Conservation (phyloP, 1,140 invertebrate genomes). For the Diplogasteroides magnus region DNA sequence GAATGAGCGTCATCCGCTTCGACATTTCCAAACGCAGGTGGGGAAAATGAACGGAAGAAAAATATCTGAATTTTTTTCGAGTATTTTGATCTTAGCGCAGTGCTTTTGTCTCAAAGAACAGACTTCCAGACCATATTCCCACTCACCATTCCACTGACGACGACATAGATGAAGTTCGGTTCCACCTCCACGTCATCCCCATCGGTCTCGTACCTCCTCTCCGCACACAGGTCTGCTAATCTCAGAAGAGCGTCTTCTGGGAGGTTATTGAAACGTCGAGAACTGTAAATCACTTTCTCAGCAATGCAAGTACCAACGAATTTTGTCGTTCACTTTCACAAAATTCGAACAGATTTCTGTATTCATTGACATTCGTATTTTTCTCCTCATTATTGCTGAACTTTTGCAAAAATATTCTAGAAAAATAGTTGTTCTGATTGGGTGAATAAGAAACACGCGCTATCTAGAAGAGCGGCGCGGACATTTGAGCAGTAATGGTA, state of each 20-base stretch:
- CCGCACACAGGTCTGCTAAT: constrained; percentile 11
- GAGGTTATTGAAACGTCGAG: constrained; percentile 3
- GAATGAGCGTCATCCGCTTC: too few relatives aligned
- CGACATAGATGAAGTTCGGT: constrained; percentile 21
- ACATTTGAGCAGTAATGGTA: too few relatives aligned
- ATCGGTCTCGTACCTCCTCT: constrained; percentile 12
- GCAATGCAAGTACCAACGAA: too few relatives aligned
- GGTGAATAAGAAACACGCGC: too few relatives aligned
- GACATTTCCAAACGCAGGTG: not conserved
- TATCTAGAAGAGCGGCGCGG: too few relatives aligned
- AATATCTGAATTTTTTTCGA: not conserved
- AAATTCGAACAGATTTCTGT: too few relatives aligned
- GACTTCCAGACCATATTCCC: too few relatives aligned
- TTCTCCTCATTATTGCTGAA: not conserved
- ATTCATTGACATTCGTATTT: too few relatives aligned
- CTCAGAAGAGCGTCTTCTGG: constrained; percentile 12
- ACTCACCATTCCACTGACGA: constrained; percentile 22
- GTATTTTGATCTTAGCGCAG: too few relatives aligned
- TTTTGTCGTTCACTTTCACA: too few relatives aligned
- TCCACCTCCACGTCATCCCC: constrained; percentile 4
- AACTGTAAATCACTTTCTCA: too few relatives aligned
- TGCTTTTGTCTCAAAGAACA: too few relatives aligned
- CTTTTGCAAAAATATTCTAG: not conserved
- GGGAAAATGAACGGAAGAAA: not conserved
- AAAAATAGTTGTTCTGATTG: not conserved